Base-by-base conservation (phyloP, 2,888 invertebrate species). In the Cheilosia soror region DNA sequence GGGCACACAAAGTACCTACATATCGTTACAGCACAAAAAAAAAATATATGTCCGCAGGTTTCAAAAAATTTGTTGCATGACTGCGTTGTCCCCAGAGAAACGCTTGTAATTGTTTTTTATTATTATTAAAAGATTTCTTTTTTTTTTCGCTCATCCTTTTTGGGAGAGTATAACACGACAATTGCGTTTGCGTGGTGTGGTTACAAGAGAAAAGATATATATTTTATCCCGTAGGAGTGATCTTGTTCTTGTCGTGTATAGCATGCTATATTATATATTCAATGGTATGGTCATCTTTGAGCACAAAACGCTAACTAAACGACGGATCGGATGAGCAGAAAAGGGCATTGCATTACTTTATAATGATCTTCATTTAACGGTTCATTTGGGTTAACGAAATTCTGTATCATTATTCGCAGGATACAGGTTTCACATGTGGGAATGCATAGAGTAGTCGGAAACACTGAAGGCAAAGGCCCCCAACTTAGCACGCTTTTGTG, bases 361-460 rank as follows among this genome's bases (percentile, higher is more conserved):
- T 78, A 78, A 83, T 78, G 78, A 83, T 78, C 72, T 66, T 68
- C 82, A 73, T 83, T 83, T 83, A 83, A 83, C 78, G 78, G 83
- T 83, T 83, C 72, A 83, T 83, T 83, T 78, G 66, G 78, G 55
- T 57, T 78, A 73, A 68, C 65, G 65, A 40, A 78, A 44, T 37
- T 69, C 53, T 47, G 51, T 55, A 42, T 57, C 33, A 66, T 60
- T 73, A 73, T 66, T 37, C 37, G 65, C 15, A 20, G 29, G 29
- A 66, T 11, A 65, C 76, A 53, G 44, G 65, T 71, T 66, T 27
- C n/a, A 37, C 9, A 7, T 27, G 15, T 13, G 25, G 13, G 11
- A 53, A 63, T 7, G 6, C n/a, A 47, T 15, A 58, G 51, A 60
- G 47, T 53, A 51, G 11, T 72, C 33, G 37, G 40, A 57, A 7